Evolutionary conservation across 2,888 invertebrate genomes (phyloP), one percentile per base, ranked within the genome.

Genomic region (Sericinus montela): DNA sequence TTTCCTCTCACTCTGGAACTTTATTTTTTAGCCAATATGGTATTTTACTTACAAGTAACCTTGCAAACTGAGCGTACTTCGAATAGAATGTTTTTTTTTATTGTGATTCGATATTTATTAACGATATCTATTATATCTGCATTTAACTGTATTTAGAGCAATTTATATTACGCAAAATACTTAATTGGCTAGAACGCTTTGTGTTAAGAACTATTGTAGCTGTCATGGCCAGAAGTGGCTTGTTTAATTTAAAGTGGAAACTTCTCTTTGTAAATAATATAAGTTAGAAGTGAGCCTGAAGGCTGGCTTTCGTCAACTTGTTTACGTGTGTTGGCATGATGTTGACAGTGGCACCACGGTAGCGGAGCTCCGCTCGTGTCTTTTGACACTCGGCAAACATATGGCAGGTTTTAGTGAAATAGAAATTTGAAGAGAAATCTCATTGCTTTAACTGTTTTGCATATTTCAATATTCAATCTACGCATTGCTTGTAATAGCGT

Each of bases 191-290:
- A 32, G 38, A 42, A 32, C 19, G 45, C 48, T 57, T 55, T 59
- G 53, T 53, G 42, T 54, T 55, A 56, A 51, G 43, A 56, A 54
- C 56, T 54, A 57, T 51, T 58, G 59, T 56, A 57, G 54, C 60
- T 53, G 60, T 67, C 62, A 57, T 53, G 52, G 61, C 50, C 68
- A 71, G 67, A 65, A 73, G 69, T 69, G 63, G 67, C 67, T 76
- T 72, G 68, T 68, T 70, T 72, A 68, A 71, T 67, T 62, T 61
- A 64, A 60, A 75, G 69, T 67, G 57, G 63, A 65, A 66, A 61
- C 67, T 69, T 71, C 64, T 58, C 63, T 69, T 61, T 52, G 72
- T 70, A 75, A 79, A 80, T 80, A 79, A 71, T 68, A 66, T 64
- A 67, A 75, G 72, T 74, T 73, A 61, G 60, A 67, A 62, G 34